Conservation (phyloP, 1,140 invertebrate species). For the Leptoteleia sp. region DNA sequence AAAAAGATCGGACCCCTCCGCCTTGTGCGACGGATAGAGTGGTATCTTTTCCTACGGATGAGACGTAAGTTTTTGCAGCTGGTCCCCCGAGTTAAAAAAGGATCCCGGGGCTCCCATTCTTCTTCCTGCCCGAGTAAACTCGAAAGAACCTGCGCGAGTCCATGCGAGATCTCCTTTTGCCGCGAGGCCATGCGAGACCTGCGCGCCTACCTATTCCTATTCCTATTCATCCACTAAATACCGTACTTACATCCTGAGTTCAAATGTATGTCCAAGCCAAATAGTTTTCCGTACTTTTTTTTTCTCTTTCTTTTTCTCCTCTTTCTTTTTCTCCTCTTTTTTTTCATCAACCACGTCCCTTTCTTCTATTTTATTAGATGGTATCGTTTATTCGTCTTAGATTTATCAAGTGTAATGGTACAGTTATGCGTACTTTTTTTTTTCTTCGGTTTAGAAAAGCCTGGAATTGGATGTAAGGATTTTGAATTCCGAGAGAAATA, state of each 20-base stretch:
- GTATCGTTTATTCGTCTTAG: not conserved
- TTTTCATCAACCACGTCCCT: too few species aligned
- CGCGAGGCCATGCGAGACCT: conserved; percentile 62
- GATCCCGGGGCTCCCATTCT: conserved; percentile 77
- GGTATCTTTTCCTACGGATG: conserved; percentile 75
- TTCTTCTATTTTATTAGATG: conserved; percentile 28
- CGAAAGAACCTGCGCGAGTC: conserved; percentile 77
- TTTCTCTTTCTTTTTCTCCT: conserved; percentile 13
- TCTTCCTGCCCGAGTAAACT: conserved; percentile 78
- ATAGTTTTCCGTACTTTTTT: conserved; percentile 42
- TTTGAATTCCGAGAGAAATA: too few species aligned
- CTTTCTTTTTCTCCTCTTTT: too few species aligned
- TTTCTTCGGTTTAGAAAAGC: too few species aligned
- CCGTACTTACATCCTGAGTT: conserved; percentile 60
- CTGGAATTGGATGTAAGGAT: too few species aligned
- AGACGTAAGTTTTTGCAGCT: conserved; percentile 79
- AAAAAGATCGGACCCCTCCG: conserved; percentile 72
- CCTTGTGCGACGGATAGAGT: conserved; percentile 40
- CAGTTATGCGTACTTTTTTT: too few species aligned
- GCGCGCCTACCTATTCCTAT: conserved; percentile 72
- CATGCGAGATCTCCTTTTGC: conserved; percentile 72
- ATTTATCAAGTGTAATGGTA: conserved; percentile 30
- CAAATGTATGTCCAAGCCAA: conserved; percentile 42
- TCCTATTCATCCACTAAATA: conserved; percentile 63
- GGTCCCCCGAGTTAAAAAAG: conserved; percentile 75